These are phyloP conservation scores for Microcaecilia unicolor DNA, from an alignment of 2,797 vertebrate species.

Conservation along the genomic window DNA sequence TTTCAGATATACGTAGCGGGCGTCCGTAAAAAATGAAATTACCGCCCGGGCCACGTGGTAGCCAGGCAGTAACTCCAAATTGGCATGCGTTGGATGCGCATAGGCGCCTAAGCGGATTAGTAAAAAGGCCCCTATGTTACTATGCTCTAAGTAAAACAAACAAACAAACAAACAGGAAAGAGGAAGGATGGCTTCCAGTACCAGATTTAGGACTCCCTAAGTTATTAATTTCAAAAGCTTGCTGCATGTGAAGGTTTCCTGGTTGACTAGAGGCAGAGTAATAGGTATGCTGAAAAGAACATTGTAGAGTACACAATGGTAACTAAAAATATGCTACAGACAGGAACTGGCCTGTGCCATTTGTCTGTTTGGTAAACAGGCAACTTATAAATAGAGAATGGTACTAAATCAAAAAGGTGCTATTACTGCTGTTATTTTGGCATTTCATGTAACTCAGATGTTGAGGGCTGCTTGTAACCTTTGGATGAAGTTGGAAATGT, in stretches of 20 bases:
- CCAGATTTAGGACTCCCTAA: background rate
- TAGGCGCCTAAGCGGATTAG: no score
- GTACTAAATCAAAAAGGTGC: no score
- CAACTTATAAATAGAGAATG: constrained; percentile 45
- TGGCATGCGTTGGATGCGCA: no score
- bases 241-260: background rate
- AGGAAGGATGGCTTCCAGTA: constrained; percentile 22
- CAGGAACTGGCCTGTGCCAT: constrained; percentile 40
- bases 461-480: constrained; percentile 2
- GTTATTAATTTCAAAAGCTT: background rate
- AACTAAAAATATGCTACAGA: constrained; percentile 47
- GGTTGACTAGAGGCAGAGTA: background rate
- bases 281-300: background rate
- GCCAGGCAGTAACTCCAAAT: no score
- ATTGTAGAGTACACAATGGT: constrained; percentile 37
- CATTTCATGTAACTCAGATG: no score
- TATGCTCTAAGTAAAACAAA: no score
- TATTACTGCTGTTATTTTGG: no score
- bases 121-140: no score
- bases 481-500: constrained; percentile 11
- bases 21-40: no score
- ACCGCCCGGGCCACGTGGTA: no score
- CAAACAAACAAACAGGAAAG: no score
- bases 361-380: constrained; percentile 26
- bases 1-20: no score